These are phyloP conservation scores for Danio rerio DNA, from an alignment of 2,113 vertebrate species.

Conservation along the genomic window GRCz12tu NC_133189.1:52532001-52532500, in stretches of 20 bases:
- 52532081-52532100: slow-evolving; percentile 48
- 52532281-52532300: slow-evolving; percentile 48
- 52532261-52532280: not conserved
- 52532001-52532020: slow-evolving; percentile 82
- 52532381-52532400: slow-evolving; percentile 6
- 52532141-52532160: slow-evolving; percentile 61
- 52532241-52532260: slow-evolving; percentile 6
- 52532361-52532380: slow-evolving; percentile 35
- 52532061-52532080: slow-evolving; percentile 49
- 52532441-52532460: slow-evolving; percentile 56
- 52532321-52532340: slow-evolving; percentile 26
- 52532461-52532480: not conserved
- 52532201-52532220: not conserved
- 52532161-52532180: too few species aligned
- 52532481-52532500: too few species aligned
- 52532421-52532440: slow-evolving; percentile 97
- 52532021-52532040: slow-evolving; percentile 88
- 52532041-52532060: slow-evolving; percentile 45
- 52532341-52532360: slow-evolving; percentile 48
- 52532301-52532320: slow-evolving; percentile 61
- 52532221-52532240: not conserved
- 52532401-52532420: slow-evolving; percentile 64
- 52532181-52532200: slow-evolving; percentile 70
- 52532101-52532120: slow-evolving; percentile 64
- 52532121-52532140: slow-evolving; percentile 77